These are phyloP conservation scores for Potorous gilbertii DNA, from an alignment of 2,797 vertebrate species.

Conservation along the genomic window DNA sequence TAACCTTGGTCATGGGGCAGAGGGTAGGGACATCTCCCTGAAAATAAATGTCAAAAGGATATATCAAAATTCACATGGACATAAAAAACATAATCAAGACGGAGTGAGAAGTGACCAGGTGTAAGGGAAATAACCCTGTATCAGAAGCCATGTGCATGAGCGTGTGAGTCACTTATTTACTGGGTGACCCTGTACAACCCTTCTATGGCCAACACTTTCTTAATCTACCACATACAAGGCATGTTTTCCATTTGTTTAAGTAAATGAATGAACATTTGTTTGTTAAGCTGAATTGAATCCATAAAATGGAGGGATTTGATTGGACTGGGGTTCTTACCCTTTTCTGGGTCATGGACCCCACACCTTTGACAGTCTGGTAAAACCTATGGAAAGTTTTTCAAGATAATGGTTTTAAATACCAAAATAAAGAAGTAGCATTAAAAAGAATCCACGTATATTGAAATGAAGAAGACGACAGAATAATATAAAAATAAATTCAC, in stretches of 20 bases:
- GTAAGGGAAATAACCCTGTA: not conserved
- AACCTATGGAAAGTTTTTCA: not conserved
- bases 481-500: not conserved
- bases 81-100: not conserved
- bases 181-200: not conserved
- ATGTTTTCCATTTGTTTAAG: not conserved
- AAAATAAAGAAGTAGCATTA: not conserved
- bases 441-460: not conserved
- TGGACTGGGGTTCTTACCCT: not conserved
- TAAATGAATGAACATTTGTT: not conserved
- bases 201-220: not conserved
- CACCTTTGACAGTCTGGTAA: not conserved
- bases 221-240: not conserved
- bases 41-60: not conserved
- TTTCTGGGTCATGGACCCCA: not conserved
- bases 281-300: not conserved
- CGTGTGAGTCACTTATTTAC: not conserved
- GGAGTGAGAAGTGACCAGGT: not conserved
- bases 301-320: not conserved
- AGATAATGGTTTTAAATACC: not conserved
- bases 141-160: not conserved
- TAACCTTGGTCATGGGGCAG: conserved; percentile 35
- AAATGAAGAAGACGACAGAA: not conserved
- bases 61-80: conserved; percentile 25
- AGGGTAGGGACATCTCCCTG: not conserved